These are phyloP conservation scores for Phenganax stokvisi DNA, from an alignment of 92 coral and sea anemone genomes.

Conservation along the genomic window DNA sequence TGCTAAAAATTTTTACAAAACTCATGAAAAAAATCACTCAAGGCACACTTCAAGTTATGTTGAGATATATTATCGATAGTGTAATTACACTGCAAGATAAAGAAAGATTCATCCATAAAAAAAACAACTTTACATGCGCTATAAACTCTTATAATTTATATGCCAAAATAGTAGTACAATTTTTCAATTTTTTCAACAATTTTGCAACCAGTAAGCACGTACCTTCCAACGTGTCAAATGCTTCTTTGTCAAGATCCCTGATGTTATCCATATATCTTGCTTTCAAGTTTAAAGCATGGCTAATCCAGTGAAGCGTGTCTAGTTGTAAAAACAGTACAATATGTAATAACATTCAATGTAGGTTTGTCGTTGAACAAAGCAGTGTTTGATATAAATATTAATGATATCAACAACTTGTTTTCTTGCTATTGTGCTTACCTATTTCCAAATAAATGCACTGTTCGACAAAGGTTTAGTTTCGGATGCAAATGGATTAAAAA, in stretches of 20 bases:
- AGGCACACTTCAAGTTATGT: too few species aligned
- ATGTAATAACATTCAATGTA: neutral
- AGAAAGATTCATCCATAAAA: too few species aligned
- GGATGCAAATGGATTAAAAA: constrained; percentile 24
- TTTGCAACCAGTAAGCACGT: neutral
- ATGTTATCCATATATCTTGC: neutral
- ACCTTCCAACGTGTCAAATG: neutral
- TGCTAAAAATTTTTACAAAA: neutral
- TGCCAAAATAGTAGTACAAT: too few species aligned
- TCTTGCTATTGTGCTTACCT: constrained; percentile 13
- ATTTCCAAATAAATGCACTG: neutral
- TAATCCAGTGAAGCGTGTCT: neutral
- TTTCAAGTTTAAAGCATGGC: neutral
- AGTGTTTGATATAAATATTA: neutral
- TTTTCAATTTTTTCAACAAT: too few species aligned
- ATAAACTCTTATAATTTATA: too few species aligned
- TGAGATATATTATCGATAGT: neutral
- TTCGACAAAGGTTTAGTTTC: constrained; percentile 8
- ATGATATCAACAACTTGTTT: constrained; percentile 17
- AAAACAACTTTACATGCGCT: too few species aligned
- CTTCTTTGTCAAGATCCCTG: neutral
- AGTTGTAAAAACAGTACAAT: neutral
- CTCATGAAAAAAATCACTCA: neutral
- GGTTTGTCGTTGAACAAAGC: neutral
- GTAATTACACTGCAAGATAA: neutral